Evolutionary conservation across 2,888 invertebrate species (phyloP), one percentile per base, ranked within the genome.

Genomic region (Acleris holmiana): DNA sequence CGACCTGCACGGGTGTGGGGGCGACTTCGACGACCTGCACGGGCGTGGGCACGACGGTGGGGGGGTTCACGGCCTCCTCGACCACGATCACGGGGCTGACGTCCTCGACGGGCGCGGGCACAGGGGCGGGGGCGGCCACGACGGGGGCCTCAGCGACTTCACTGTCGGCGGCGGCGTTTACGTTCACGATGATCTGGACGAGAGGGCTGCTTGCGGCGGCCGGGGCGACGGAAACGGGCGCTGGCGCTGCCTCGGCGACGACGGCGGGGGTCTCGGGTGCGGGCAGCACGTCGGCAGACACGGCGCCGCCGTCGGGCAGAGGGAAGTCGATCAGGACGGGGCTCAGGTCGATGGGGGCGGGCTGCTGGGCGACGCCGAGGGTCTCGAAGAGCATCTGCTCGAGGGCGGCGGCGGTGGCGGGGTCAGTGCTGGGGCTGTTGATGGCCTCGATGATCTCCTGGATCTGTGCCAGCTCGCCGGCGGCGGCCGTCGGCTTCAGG

Each of bases 391-490:
- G 77, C 65, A 68, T 21, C 40, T 64, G 67, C 29, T 71, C 62
- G 13, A 73, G 73, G 29, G 76, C 62, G 55, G 73, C 78, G 60
- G 80, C 83, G 75, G 83, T 83, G 71, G 82, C 83, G 68, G 82
- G 82, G 76, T 83, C 71, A 67, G 83, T 82, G 81, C 77, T 77
- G 68, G 83, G 83, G 80, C 78, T 82, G 63, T 82, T 68, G 80
- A 85, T 85, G 71, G 85, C 84, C 57, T 75, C 81, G 61, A 85
- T 71, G 74, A 85, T 82, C 68, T 78, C 75, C 68, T 77, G 70
- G 68, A 84, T 63, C 63, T 69, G 64, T 21, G 73, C 69, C 41
- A 69, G 8, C 69, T 77, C 76, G 23, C 46, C 64, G 50, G 57
- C 54, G 58, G 73, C 61, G 47, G 54, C 57, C 4, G 71, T 59